A percentile compares a stretch with the other conserved stretches of the same genome.
phyloP scores from a whole-genome alignment of 1,140 invertebrate genomes.

The Caerostris darwini region DNA sequence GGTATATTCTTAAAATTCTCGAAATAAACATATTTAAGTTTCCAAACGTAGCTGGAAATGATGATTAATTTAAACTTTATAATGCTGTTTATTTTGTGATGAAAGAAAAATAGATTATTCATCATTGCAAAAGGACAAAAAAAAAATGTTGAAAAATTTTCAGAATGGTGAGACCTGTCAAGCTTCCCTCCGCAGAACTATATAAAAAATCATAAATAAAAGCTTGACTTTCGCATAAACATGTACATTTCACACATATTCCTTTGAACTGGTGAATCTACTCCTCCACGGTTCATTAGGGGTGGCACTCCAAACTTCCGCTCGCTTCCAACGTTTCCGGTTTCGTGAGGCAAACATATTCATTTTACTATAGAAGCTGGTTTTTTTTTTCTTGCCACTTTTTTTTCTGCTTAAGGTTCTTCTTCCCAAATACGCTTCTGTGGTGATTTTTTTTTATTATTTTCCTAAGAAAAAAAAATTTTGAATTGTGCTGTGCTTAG shows the following conservation, averaged over 20 bases:
- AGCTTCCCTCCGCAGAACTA: neutral
- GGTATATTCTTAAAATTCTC: too few relatives aligned
- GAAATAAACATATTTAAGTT: too few relatives aligned
- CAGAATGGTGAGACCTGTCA: neutral
- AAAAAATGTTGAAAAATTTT: too few relatives aligned
- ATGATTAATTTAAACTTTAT: too few relatives aligned
- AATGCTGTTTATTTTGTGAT: too few relatives aligned
- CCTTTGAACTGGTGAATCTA: conserved; percentile 38
- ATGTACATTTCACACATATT: neutral
- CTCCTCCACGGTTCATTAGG: conserved; percentile 53
- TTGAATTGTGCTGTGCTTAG: too few relatives aligned
- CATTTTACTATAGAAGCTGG: neutral
- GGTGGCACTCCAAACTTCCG: conserved; percentile 49
- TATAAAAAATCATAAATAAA: neutral
- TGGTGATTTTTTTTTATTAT: neutral
- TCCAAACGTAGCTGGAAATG: too few relatives aligned
- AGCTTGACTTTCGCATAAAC: conserved; percentile 8
- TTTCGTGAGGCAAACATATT: conserved; percentile 24
- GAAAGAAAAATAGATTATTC: too few relatives aligned
- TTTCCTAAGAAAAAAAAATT: too few relatives aligned
- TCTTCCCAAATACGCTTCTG: neutral
- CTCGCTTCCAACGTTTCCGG: conserved; percentile 27
- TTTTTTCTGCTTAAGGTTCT: neutral
- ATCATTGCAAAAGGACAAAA: too few relatives aligned
- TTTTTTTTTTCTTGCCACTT: neutral